Evolutionary conservation across 2,797 vertebrate species (phyloP).

Genomic region (Luscinia megarhynchos): DNA sequence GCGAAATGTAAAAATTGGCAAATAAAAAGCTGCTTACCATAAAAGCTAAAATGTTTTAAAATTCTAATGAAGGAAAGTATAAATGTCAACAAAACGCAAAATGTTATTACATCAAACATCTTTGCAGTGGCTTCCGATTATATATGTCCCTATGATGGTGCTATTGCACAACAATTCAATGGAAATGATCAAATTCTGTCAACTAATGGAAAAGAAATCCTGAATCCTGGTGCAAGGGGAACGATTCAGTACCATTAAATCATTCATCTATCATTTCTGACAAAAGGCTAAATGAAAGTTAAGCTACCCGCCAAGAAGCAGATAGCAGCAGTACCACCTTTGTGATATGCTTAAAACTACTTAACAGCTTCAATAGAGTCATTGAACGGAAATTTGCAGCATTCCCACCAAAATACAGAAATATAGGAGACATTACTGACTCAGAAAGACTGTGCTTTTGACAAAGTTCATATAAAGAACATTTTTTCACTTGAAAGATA

Average conservation of each 20-base stretch:
- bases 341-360: background rate
- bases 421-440: background rate
- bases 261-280: slow-evolving; percentile 19
- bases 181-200: background rate
- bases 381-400: background rate
- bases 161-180: background rate
- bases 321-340: background rate
- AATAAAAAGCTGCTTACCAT: background rate
- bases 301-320: background rate
- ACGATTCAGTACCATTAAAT: background rate
- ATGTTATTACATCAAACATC: background rate
- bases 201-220: background rate
- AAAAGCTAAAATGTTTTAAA: background rate
- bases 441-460: background rate
- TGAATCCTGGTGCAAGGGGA: background rate
- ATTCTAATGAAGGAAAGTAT: background rate
- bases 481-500: background rate
- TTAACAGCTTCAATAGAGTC: background rate
- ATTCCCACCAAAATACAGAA: background rate
- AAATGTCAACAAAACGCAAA: background rate
- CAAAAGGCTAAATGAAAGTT: background rate
- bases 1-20: background rate
- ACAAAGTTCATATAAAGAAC: background rate
- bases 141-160: background rate
- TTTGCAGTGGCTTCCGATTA: background rate